phyloP scores from a whole-genome alignment of 1,140 invertebrate genomes.

The Drosophila punjabiensis region DNA sequence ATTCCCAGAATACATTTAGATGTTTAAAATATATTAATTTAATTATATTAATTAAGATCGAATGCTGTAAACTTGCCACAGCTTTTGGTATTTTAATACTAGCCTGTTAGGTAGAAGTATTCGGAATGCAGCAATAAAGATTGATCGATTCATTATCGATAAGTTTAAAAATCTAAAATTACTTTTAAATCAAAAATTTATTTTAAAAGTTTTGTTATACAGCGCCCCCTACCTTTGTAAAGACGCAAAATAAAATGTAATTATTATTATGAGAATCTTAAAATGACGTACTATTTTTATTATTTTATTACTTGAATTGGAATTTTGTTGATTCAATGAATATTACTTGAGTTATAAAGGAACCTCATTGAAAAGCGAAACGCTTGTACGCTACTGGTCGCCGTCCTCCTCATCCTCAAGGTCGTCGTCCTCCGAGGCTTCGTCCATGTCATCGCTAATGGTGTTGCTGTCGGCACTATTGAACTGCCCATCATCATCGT shows the following conservation, averaged over 20 bases:
- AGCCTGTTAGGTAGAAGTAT: no score
- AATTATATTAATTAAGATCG: no score
- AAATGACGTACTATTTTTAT: constrained; percentile 58
- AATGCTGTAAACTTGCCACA: no score
- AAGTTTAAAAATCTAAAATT: no score
- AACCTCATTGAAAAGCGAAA: constrained; percentile 1
- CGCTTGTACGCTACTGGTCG: constrained; percentile 1
- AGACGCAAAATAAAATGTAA: not conserved
- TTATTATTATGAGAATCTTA: constrained; percentile 3
- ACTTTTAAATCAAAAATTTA: no score
- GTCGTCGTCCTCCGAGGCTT: constrained; percentile 30
- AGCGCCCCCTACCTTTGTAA: no score
- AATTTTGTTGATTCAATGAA: constrained; percentile 20
- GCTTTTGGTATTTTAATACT: no score
- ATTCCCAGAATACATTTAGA: no score
- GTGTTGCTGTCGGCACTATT: constrained; percentile 41
- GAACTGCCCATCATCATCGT: constrained; percentile 37
- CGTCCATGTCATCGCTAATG: constrained; percentile 24
- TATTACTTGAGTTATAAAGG: not conserved
- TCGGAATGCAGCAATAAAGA: no score
- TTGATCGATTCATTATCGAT: no score
- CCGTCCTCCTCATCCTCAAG: constrained; percentile 18
- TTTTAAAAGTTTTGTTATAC: not conserved
- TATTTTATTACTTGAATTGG: constrained; percentile 23
- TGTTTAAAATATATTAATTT: no score